Conservation (phyloP, 1,140 invertebrate species). For the Sminthurinus signatus region DNA sequence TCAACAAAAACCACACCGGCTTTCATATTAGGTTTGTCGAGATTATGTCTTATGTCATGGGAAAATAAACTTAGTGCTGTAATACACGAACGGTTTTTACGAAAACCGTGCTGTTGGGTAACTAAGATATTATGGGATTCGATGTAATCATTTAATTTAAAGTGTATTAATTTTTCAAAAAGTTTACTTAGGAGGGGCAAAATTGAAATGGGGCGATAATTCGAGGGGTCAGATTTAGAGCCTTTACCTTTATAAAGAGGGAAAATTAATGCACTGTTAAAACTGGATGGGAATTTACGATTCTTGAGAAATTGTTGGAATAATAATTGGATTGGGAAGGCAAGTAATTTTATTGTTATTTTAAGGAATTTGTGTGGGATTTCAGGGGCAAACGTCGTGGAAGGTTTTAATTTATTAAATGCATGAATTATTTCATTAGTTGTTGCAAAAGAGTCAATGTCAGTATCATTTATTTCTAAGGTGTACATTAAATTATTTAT, state of each 20-base stretch:
- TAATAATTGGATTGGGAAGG: no score
- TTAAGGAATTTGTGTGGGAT: no score
- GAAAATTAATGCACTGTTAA: neutral
- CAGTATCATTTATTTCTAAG: no score
- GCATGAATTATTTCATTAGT: no score
- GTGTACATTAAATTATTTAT: no score
- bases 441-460: no score
- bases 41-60: neutral
- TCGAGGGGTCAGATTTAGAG: neutral
- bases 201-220: slow-evolving; percentile 1
- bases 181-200: neutral
- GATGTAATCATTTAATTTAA: neutral
- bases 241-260: slow-evolving; percentile 5
- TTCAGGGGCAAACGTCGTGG: no score
- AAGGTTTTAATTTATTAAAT: no score
- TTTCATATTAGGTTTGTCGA: neutral
- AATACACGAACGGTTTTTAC: neutral
- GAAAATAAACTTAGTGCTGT: neutral
- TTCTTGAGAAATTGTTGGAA: neutral
- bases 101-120: neutral
- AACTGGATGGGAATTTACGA: neutral
- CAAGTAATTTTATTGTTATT: no score
- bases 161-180: neutral
- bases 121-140: neutral
- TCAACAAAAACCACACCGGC: neutral